Evolutionary conservation across 2,113 vertebrate species (phyloP).

Genomic region (Miniopterus natalensis): DNA sequence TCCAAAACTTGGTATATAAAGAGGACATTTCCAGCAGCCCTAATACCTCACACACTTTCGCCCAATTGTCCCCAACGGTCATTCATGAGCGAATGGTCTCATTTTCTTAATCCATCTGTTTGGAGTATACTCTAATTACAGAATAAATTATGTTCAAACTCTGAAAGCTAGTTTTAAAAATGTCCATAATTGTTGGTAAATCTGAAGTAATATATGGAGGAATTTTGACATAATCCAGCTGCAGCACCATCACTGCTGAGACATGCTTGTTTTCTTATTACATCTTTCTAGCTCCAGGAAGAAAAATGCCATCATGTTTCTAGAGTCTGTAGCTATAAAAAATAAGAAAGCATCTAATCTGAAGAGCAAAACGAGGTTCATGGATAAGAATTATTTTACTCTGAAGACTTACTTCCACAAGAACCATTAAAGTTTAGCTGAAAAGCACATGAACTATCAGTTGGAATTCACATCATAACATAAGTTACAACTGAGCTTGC

Average conservation of each 20-base stretch:
- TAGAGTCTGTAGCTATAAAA: constrained; percentile 47
- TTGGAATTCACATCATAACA: background rate
- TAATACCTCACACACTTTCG: background rate
- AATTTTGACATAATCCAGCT: constrained; percentile 64
- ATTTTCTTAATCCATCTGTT: constrained; percentile 67
- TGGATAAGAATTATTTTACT: constrained; percentile 60
- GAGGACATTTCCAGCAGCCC: background rate
- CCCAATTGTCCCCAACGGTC: background rate
- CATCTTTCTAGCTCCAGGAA: constrained; percentile 43
- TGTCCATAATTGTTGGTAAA: constrained; percentile 63
- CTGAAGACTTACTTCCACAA: constrained; percentile 59
- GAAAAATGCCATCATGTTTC: constrained; percentile 53
- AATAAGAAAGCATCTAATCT: constrained; percentile 53
- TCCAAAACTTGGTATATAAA: background rate
- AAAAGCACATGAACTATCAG: background rate
- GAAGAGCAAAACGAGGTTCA: constrained; percentile 49
- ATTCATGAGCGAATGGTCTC: background rate
- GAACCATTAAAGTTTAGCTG: background rate
- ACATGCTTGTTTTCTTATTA: constrained; percentile 57
- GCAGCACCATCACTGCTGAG: constrained; percentile 3
- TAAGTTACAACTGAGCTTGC: background rate
- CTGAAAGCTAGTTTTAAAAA: constrained; percentile 65
- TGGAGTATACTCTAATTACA: background rate
- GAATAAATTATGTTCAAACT: constrained; percentile 62
- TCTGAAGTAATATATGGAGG: constrained; percentile 53